These are phyloP conservation scores for Stichopus horrens DNA, from an alignment of 53 echinoderm and acorn worm species.

Conservation along the genomic window DNA sequence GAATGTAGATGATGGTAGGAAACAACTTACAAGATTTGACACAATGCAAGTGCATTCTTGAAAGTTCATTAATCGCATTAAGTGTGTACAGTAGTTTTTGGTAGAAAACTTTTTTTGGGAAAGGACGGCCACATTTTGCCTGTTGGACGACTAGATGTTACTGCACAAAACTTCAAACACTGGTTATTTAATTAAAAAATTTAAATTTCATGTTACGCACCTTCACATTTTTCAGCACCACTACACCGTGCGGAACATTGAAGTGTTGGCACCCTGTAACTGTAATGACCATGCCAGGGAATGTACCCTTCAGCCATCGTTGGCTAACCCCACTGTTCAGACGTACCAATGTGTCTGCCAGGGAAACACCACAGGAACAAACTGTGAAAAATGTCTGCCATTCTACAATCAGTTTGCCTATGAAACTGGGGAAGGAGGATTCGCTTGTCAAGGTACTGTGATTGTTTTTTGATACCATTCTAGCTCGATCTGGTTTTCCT, in stretches of 20 bases:
- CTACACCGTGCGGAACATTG: slow-evolving; percentile 85
- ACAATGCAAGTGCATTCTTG: too few species aligned
- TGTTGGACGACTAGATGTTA: neutral
- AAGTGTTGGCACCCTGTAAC: slow-evolving; percentile 69
- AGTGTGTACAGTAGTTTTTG: too few species aligned
- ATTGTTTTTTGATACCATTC: too few species aligned
- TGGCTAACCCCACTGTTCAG: slow-evolving; percentile 50
- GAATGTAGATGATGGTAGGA: too few species aligned
- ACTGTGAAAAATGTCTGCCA: slow-evolving; percentile 78
- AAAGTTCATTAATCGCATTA: too few species aligned
- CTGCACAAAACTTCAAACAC: neutral
- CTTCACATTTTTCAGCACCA: slow-evolving; percentile 69
- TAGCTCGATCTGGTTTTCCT: too few species aligned
- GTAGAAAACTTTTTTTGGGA: neutral
- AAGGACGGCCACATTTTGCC: neutral
- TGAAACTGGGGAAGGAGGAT: slow-evolving; percentile 67
- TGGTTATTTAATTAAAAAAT: neutral
- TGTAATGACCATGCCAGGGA: slow-evolving; percentile 82
- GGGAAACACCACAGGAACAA: slow-evolving; percentile 74
- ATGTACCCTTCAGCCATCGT: slow-evolving; percentile 70
- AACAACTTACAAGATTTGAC: too few species aligned
- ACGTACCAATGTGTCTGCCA: slow-evolving; percentile 86
- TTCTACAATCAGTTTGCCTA: slow-evolving; percentile 93
- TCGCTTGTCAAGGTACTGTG: slow-evolving; percentile 56
- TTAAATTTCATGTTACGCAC: neutral